Evolutionary conservation across 1,140 invertebrate species (phyloP), one percentile per base, ranked within the genome.

Genomic region (Physella acuta): DNA sequence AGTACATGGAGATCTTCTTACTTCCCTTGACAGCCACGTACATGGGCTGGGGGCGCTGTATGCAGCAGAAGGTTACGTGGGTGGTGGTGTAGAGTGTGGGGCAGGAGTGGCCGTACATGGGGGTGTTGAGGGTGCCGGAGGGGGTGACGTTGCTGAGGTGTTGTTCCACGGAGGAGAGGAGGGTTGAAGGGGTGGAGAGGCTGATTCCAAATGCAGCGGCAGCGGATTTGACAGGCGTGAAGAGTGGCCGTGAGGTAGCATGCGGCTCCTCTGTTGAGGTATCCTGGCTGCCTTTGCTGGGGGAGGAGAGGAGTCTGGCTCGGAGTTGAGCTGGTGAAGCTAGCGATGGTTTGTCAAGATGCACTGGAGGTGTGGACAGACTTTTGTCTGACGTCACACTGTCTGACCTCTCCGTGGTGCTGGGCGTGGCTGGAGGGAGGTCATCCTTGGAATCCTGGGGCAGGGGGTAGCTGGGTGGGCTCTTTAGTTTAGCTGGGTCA

Each of bases 1-100:
- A 97, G 79, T 99, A 99, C 95, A 99, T 99, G 20, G 95, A 97
- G 49, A 98, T 85, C 76, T 92, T 93, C 73, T 93, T 91, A 0
- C 89, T 90, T 8, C 85, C 84, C 74, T 90, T 88, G 16, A 75
- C 66, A 17, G 84, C 84, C 49, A 97, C 94, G 82, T 97, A 98
- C 86, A 95, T 97, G 0, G 96, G 95, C 82, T 98, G 95, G 0
- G 94, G 92, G 73, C 93, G 90, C 81, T 95, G 95, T 26, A 87
- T 78, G 0, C 94, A 96, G 76, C 95, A 97, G 82, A 94, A 99
- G 74, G 93, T 95, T 24, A 92, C 89, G 61, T 81, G 79, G 52
- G 78, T 82, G 11, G 73, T 66, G 44, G 74, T 67, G 30, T 77
- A 73, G 20, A 85, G 70, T 2, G 78, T 78, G 30, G 81, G 81